Evolutionary conservation across 2,797 vertebrate species (phyloP).

Genomic region (Apodemus agrarius): DNA sequence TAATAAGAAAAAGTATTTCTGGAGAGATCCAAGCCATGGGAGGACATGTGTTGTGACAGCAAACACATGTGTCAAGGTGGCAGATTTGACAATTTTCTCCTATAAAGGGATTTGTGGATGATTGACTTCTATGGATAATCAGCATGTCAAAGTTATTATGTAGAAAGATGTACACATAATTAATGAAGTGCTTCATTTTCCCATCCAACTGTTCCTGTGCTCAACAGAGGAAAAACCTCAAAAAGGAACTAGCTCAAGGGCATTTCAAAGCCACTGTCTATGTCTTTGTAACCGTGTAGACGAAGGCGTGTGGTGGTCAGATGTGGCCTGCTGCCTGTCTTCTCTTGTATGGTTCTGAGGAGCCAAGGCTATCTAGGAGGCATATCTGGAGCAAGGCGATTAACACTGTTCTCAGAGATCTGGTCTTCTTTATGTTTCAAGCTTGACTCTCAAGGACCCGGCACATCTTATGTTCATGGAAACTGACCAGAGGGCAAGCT

Average conservation of each 20-base stretch:
- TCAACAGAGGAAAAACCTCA: neutral
- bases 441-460: neutral
- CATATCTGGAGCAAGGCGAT: neutral
- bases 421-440: neutral
- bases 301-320: neutral
- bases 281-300: neutral
- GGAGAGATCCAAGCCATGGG: neutral
- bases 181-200: constrained; percentile 24
- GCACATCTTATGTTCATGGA: neutral
- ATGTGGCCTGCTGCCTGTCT: neutral
- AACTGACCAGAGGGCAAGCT: neutral
- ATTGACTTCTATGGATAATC: constrained; percentile 41
- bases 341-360: neutral
- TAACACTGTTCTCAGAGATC: neutral
- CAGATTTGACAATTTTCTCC: neutral
- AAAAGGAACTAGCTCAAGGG: neutral
- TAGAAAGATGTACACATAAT: constrained; percentile 30
- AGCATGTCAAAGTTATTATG: neutral
- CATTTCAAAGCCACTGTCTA: constrained; percentile 24
- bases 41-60: neutral
- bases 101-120: neutral
- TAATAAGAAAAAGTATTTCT: constrained; percentile 30
- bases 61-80: neutral
- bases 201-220: neutral
- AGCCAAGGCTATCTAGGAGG: neutral